Evolutionary conservation across 2,888 invertebrate species (phyloP).

Genomic region (Pilophorus perplexus): DNA sequence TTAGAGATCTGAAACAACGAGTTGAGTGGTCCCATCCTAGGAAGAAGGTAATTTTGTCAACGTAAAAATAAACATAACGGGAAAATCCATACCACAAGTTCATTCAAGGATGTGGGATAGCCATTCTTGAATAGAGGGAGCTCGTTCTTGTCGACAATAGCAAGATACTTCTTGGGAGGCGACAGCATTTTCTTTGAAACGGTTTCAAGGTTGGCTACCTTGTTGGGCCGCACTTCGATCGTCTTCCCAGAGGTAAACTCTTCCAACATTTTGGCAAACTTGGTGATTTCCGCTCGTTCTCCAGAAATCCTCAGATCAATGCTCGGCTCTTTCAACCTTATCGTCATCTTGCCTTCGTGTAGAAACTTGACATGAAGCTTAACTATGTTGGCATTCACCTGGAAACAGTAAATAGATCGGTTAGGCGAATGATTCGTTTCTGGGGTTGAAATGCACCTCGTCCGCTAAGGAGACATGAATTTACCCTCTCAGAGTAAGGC

Average conservation of each 20-base stretch:
- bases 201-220: not conserved
- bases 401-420: not conserved
- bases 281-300: not conserved
- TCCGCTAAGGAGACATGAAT: too few species aligned
- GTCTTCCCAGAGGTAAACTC: not conserved
- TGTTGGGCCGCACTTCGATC: not conserved
- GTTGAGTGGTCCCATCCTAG: too few species aligned
- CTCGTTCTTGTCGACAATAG: too few species aligned
- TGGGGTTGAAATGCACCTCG: too few species aligned
- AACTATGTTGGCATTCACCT: not conserved
- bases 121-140: too few species aligned
- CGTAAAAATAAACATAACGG: not conserved
- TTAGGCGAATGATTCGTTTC: too few species aligned
- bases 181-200: not conserved
- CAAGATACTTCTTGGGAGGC: too few species aligned
- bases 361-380: not conserved
- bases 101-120: not conserved
- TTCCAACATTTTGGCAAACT: not conserved
- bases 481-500: too few species aligned
- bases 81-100: not conserved
- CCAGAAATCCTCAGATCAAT: not conserved
- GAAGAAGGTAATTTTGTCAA: not conserved
- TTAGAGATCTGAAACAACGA: not conserved
- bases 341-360: not conserved
- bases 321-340: conserved; percentile 2